Conservation (phyloP, 1,140 invertebrate genomes). For the Drosophila nigromelanica region DNA sequence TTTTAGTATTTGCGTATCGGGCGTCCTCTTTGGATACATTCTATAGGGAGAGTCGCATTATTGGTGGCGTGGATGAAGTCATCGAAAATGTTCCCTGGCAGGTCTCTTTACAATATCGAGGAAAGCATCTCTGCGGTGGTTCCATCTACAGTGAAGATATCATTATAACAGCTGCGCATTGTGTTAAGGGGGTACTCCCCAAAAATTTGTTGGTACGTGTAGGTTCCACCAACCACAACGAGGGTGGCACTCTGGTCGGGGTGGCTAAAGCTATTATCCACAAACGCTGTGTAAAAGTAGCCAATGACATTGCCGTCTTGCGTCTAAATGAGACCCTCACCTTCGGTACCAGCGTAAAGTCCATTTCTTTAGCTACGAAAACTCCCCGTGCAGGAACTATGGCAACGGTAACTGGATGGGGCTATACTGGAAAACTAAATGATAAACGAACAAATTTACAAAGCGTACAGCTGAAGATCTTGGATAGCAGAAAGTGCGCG, state of each 20-base stretch:
- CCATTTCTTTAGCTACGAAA: slow-evolving; percentile 27
- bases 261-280: neutral
- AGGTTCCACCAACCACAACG: slow-evolving; percentile 17
- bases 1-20: neutral
- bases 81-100: slow-evolving; percentile 85
- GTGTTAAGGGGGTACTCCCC: slow-evolving; percentile 29
- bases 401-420: slow-evolving; percentile 83
- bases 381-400: neutral
- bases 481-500: neutral
- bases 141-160: slow-evolving; percentile 84
- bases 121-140: slow-evolving; percentile 85
- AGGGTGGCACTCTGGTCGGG: slow-evolving; percentile 2
- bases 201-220: slow-evolving; percentile 4
- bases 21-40: neutral
- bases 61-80: slow-evolving; percentile 44
- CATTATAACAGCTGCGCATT: slow-evolving; percentile 86
- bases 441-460: neutral
- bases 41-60: slow-evolving; percentile 9
- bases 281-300: neutral
- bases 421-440: neutral
- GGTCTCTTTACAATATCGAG: slow-evolving; percentile 84
- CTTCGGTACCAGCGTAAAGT: neutral
- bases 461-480: neutral
- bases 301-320: slow-evolving; percentile 24
- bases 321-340: neutral